phyloP scores from a whole-genome alignment of 2,888 invertebrate species.

The Ophion ventricosus region DNA sequence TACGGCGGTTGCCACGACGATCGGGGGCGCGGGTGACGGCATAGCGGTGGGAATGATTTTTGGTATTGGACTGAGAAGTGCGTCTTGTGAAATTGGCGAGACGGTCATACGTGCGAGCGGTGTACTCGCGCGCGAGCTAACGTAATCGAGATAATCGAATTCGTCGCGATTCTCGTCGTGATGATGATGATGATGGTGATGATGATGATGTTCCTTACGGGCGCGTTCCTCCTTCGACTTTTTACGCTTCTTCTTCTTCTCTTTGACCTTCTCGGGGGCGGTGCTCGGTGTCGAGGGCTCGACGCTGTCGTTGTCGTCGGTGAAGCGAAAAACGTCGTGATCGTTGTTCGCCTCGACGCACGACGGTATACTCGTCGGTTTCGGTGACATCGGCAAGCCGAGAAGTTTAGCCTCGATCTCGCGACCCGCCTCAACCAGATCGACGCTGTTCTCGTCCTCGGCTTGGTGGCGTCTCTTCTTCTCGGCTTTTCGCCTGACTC shows the following conservation, averaged over 20 bases:
- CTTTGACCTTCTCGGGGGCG: slow-evolving; percentile 86
- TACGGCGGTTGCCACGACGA: slow-evolving; percentile 58
- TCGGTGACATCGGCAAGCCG: slow-evolving; percentile 86
- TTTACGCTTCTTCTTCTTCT: slow-evolving; percentile 94
- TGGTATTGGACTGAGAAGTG: slow-evolving; percentile 85
- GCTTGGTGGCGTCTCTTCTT: slow-evolving; percentile 82
- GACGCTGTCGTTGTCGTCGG: slow-evolving; percentile 86
- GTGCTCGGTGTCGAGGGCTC: slow-evolving; percentile 83
- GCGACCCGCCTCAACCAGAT: slow-evolving; percentile 92
- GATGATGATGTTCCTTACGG: slow-evolving; percentile 88
- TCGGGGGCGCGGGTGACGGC: slow-evolving; percentile 70
- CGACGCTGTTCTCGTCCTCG: slow-evolving; percentile 91
- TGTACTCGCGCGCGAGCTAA: slow-evolving; percentile 85
- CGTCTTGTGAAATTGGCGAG: slow-evolving; percentile 78
- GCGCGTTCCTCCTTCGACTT: slow-evolving; percentile 91
- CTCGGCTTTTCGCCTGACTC: slow-evolving; percentile 78
- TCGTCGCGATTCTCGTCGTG: slow-evolving; percentile 77
- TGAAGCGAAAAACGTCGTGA: slow-evolving; percentile 86
- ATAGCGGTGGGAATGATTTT: slow-evolving; percentile 84
- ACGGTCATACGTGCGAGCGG: slow-evolving; percentile 76
- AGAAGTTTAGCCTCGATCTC: slow-evolving; percentile 92
- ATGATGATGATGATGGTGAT: slow-evolving; percentile 85
- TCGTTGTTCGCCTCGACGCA: slow-evolving; percentile 85
- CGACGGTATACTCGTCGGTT: slow-evolving; percentile 84
- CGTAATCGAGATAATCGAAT: slow-evolving; percentile 85